These are phyloP conservation scores for Patella depressa DNA, from an alignment of 2,888 invertebrate species.

Conservation along the genomic window DNA sequence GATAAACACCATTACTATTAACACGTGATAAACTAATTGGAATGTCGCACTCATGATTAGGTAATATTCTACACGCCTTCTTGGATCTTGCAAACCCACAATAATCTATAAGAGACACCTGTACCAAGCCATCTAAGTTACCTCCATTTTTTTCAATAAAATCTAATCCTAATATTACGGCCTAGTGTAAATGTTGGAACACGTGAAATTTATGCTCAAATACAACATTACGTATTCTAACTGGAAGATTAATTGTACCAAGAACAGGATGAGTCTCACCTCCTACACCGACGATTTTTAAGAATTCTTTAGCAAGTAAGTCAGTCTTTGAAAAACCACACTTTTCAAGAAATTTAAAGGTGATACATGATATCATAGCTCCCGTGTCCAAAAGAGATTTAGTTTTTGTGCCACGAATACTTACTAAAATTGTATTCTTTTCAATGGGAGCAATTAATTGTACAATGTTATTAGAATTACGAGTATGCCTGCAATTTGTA, in stretches of 20 bases:
- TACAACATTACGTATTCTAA: conserved; percentile 1
- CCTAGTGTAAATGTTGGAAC: conserved; percentile 6
- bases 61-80: not conserved
- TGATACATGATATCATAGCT: not conserved
- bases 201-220: conserved; percentile 22
- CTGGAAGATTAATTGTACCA: conserved; percentile 16
- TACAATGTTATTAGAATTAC: not conserved
- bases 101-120: not conserved
- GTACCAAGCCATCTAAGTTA: conserved; percentile 17
- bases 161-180: conserved; percentile 33
- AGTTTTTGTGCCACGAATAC: not conserved
- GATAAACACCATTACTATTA: not conserved
- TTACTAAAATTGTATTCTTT: not conserved
- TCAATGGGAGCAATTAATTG: not conserved
- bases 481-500: not conserved
- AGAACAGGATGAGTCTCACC: conserved; percentile 15
- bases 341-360: not conserved
- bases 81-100: not conserved
- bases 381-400: not conserved
- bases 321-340: not conserved
- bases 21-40: not conserved
- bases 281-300: conserved; percentile 14
- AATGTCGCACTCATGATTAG: not conserved
- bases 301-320: not conserved
- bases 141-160: conserved; percentile 33